Evolutionary conservation across 2,113 vertebrate species (phyloP).

Genomic region (Heloderma charlesbogerti): DNA sequence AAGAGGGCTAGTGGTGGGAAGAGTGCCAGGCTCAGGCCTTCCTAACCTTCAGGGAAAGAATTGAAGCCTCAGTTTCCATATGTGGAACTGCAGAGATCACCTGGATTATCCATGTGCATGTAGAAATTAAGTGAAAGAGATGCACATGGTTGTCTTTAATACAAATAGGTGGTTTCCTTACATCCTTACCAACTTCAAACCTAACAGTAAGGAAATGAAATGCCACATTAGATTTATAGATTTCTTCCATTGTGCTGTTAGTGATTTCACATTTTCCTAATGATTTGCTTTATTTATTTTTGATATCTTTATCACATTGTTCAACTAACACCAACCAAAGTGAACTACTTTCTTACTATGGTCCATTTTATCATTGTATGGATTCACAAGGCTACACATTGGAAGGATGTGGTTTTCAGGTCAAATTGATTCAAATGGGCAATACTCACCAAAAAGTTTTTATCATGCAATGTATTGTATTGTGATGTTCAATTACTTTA

Average conservation of each 20-base stretch:
- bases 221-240: background rate
- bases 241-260: background rate
- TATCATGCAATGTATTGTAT: background rate
- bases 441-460: background rate
- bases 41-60: background rate
- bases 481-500: background rate
- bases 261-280: background rate
- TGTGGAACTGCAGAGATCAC: background rate
- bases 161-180: rapidly evolving
- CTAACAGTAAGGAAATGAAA: background rate
- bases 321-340: background rate
- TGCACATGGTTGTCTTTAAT: background rate
- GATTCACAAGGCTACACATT: conserved; percentile 1
- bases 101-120: background rate
- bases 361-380: background rate
- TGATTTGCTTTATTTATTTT: background rate
- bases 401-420: background rate
- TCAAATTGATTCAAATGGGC: background rate
- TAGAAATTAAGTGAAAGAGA: background rate
- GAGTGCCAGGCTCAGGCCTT: background rate
- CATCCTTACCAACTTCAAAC: conserved; percentile 30
- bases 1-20: background rate
- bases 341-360: background rate
- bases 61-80: background rate
- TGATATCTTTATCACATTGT: background rate